Evolutionary conservation across 2,797 vertebrate species (phyloP).

Genomic region (Anabacerthia variegaticeps): DNA sequence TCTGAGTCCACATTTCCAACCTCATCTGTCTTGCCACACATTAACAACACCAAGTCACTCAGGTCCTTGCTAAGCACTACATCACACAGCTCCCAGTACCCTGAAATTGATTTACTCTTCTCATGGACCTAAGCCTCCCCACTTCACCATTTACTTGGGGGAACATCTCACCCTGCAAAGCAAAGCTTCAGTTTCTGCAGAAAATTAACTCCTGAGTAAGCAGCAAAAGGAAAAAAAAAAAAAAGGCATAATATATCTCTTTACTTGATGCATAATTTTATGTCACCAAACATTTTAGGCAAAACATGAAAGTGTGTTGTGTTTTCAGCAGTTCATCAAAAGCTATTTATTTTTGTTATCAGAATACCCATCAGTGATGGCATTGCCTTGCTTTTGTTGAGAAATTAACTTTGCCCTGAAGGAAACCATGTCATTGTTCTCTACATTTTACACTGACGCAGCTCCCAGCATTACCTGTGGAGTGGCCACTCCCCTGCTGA

Average conservation of each 20-base stretch:
- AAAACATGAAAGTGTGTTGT: background rate
- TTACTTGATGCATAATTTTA: background rate
- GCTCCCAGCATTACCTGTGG: background rate
- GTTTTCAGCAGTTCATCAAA: background rate
- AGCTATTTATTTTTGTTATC: background rate
- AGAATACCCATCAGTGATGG: background rate
- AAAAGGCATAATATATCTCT: background rate
- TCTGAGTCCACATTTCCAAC: background rate
- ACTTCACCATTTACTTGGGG: background rate
- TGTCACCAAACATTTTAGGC: background rate
- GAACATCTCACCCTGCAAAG: background rate
- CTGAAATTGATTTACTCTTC: background rate
- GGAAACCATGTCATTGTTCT: background rate
- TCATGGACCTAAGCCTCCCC: background rate
- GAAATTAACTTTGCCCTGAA: background rate
- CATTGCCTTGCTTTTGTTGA: background rate
- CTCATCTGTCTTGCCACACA: background rate
- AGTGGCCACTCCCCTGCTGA: background rate
- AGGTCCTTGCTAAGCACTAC: background rate
- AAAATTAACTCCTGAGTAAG: background rate
- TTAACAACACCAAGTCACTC: background rate
- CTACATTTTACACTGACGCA: no score
- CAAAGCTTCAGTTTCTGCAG: background rate
- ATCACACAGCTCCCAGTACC: background rate
- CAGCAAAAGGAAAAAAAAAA: fast-evolving